Evolutionary conservation across 92 coral and sea anemone species (phyloP), one percentile per base, ranked within the genome.

Genomic region (Zoanthus sansibaricus): DNA sequence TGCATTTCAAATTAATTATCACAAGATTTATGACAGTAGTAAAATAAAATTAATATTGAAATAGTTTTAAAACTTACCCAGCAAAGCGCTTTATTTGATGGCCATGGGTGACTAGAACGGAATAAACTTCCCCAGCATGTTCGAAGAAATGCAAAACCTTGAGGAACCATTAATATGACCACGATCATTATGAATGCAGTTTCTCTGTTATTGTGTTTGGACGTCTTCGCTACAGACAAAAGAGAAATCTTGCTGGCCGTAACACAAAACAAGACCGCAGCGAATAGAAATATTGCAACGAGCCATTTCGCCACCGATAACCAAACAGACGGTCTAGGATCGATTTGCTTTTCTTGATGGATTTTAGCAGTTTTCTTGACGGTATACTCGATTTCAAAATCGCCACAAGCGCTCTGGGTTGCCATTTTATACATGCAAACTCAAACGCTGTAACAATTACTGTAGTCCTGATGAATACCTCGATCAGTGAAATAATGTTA

Each of bases 161-260:
- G 95, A 16, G 98, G 98, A 7, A 96, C 84, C 95, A 96, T 96
- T 0, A 96, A 68, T 2, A 89, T 86, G 8, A 96, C 70, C 8
- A 93, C 92, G 77, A 94, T 67, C 96, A 96, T 91, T n/a, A 96
- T 91, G 21, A 94, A 94, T 4, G 90, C 82, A 17, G 96, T 90
- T 67, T 91, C 98, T n/a, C 83, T 76, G 12, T 92, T 76, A 18
- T 76, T 62, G 6, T 51, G 31, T 18, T 30, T 42, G n/a, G 20
- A 52, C 20, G 58, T 48, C 32, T 69, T 45, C 11, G 94, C 55
- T 7, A 49, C 55, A 7, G 55, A 49, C 55, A 49, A 49, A 9
- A 49, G 55, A 11, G 55, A 49, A 31, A 96, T 85, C 82, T 95
- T 95, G 88, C 98, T 95, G 45, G 95, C 90, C 33, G 95, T 94